Conservation (phyloP, 2,888 invertebrate species). For the Dryobotodes eremita region DNA sequence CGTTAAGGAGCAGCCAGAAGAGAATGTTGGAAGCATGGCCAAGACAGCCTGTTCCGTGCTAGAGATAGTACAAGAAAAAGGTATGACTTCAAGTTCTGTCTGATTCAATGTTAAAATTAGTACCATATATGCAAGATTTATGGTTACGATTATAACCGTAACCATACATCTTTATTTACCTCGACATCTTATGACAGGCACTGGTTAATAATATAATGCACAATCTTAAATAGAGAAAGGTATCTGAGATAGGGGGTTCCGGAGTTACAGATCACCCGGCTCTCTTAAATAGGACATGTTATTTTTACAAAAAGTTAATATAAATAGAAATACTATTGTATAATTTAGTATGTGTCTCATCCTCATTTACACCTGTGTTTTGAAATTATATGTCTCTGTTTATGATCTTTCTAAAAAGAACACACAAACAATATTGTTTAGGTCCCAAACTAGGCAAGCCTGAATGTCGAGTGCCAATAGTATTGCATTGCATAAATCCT, state of each 20-base stretch:
- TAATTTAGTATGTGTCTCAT: background rate
- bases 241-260: background rate
- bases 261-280: background rate
- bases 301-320: background rate
- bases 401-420: background rate
- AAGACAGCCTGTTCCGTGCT: conserved; percentile 76
- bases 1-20: background rate
- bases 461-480: background rate
- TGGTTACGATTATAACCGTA: background rate
- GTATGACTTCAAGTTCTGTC: conserved; percentile 36
- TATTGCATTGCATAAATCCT: background rate
- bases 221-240: conserved; percentile 4
- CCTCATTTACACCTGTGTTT: background rate
- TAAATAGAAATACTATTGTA: background rate
- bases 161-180: no score
- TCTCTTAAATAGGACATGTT: background rate
- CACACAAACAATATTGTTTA: background rate
- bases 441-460: background rate
- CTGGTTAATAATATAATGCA: background rate
- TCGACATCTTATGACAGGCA: background rate
- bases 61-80: conserved; percentile 72
- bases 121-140: no score
- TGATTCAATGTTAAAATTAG: background rate
- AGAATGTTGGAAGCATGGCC: conserved; percentile 12
- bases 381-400: background rate